Conservation (phyloP, 2,113 vertebrate species). For the Mustelus asterias region DNA sequence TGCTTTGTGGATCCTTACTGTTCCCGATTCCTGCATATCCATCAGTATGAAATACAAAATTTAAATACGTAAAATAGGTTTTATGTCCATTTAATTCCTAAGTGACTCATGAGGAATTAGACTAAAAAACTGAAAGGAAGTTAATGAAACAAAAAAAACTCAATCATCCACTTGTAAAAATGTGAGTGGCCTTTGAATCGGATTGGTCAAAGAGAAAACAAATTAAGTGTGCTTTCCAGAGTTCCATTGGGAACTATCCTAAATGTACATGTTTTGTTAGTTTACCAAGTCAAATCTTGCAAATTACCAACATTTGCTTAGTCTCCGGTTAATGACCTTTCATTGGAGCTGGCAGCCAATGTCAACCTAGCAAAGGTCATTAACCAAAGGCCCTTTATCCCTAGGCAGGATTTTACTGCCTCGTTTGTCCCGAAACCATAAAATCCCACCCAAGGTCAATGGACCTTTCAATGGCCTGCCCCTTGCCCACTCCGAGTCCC, state of each 20-base stretch:
- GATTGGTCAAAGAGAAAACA: slow-evolving; percentile 8
- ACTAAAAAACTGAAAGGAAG: background rate
- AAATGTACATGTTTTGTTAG: background rate
- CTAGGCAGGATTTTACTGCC: too few relatives aligned
- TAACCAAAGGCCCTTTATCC: too few relatives aligned
- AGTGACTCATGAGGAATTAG: background rate
- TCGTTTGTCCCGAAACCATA: too few relatives aligned
- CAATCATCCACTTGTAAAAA: background rate
- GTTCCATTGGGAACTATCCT: background rate
- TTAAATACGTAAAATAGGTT: background rate
- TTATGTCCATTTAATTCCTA: background rate
- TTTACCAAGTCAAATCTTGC: background rate
- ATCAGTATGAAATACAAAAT: background rate
- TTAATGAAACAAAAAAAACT: background rate
- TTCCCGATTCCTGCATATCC: background rate
- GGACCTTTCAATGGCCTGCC: too few relatives aligned
- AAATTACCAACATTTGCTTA: background rate
- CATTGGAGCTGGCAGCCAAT: too few relatives aligned
- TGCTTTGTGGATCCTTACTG: background rate
- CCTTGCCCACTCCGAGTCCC: too few relatives aligned
- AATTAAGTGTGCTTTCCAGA: background rate
- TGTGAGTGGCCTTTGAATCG: background rate
- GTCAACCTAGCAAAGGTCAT: too few relatives aligned
- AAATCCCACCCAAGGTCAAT: too few relatives aligned
- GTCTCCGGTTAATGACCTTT: too few relatives aligned